phyloP scores from a whole-genome alignment of 2,888 invertebrate species.

The Thecocarcelia acutangulata region DNA sequence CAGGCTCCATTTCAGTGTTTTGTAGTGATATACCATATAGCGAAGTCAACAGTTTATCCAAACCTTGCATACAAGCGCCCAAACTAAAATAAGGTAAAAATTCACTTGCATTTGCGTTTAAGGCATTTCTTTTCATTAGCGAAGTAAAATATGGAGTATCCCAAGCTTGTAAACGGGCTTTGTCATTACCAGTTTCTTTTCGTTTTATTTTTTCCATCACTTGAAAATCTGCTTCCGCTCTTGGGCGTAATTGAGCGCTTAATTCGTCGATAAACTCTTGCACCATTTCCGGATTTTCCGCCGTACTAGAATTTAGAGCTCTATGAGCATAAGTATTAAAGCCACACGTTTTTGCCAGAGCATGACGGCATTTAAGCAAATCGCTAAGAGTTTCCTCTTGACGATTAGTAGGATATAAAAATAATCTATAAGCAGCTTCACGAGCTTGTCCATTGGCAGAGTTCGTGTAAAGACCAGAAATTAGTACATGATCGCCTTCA shows the following conservation, averaged over 20 bases:
- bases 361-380: conserved; percentile 88
- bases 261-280: conserved; percentile 90
- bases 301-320: conserved; percentile 93
- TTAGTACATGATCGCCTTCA: conserved; percentile 88
- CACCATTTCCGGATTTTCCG: conserved; percentile 90
- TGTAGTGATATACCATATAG: conserved; percentile 91
- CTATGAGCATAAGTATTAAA: conserved; percentile 94
- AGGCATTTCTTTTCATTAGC: conserved; percentile 87
- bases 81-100: conserved; percentile 94
- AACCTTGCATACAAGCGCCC: conserved; percentile 97
- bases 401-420: conserved; percentile 88
- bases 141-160: conserved; percentile 93
- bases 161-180: conserved; percentile 85
- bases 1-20: conserved; percentile 87
- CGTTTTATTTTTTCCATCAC: conserved; percentile 89
- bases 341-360: conserved; percentile 93
- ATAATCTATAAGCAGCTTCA: conserved; percentile 94
- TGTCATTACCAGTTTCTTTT: conserved; percentile 74
- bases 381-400: conserved; percentile 89
- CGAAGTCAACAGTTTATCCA: conserved; percentile 92
- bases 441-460: conserved; percentile 89
- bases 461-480: conserved; percentile 92
- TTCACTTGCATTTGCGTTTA: conserved; percentile 87
- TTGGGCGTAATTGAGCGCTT: conserved; percentile 86
- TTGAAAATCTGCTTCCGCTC: conserved; percentile 89